A percentile compares a stretch with the other conserved stretches of the same genome.
Conservation (phyloP, 2,797 vertebrate species). For the Sebastes ruberrimus region DNA sequence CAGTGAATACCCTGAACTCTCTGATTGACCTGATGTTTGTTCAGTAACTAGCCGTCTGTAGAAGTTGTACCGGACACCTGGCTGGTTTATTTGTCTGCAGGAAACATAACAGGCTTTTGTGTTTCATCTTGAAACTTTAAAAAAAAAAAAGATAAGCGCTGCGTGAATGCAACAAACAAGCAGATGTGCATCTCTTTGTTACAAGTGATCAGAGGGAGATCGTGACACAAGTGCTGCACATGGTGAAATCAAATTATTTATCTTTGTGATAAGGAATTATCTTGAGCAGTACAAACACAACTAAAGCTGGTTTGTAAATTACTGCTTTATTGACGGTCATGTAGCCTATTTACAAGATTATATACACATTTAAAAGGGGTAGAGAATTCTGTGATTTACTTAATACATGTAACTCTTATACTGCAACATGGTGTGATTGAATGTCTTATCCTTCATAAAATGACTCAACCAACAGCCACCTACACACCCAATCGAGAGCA, state of each 20-base stretch:
- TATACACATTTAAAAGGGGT: neutral
- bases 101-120: slow-evolving; percentile 41
- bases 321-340: neutral
- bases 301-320: slow-evolving; percentile 1
- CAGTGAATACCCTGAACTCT: slow-evolving; percentile 8
- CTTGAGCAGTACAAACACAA: slow-evolving; percentile 9
- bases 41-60: slow-evolving; percentile 5
- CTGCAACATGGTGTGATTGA: slow-evolving; percentile 37
- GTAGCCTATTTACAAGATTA: neutral
- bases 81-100: slow-evolving; percentile 1
- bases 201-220: neutral
- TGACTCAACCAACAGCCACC: slow-evolving; percentile 69
- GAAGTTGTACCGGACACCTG: neutral
- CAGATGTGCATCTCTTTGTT: neutral
- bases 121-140: neutral
- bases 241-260: slow-evolving; percentile 31
- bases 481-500: slow-evolving; percentile 63
- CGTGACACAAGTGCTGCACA: neutral
- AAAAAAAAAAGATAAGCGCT: neutral
- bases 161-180: neutral
- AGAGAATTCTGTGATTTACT: neutral
- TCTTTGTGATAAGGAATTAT: neutral
- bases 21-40: slow-evolving; percentile 2
- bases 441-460: slow-evolving; percentile 54
- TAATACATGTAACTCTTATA: slow-evolving; percentile 14